Evolutionary conservation across 2,888 invertebrate species (phyloP), one percentile per base, ranked within the genome.

Genomic region (Nemoura dubitans): DNA sequence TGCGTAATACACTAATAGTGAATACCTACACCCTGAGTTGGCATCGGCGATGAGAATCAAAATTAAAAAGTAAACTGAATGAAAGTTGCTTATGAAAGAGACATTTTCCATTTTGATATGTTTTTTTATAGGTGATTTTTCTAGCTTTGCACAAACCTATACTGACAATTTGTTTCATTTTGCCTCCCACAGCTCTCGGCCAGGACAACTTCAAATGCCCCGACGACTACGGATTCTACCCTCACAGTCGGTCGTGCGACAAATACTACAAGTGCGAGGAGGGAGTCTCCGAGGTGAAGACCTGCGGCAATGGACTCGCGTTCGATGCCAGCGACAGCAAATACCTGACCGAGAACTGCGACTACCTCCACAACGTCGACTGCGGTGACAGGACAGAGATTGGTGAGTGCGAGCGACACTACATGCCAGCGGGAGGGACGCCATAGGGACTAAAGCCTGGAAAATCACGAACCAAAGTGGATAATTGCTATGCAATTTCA

Each of bases 221-320:
- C 43, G 97, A 98, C 91, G 97, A 97, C 91, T 97, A 97, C 91
- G 98, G 98, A 43, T 98, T 98, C 94, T 98, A 97, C 93, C 97
- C 98, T 87, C 98, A 98, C 92, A 95, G 95, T 91, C 91, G 93
- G 88, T 97, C 97, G 85, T 98, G 98, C 92, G 98, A 98, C 93
- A 98, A 98, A 92, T 98, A 98, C 93, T 98, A 97, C 97, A 97
- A 98, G 92, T 98, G 98, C 91, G 97, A 98, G 92, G 97, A 97
- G 90, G 96, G 96, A 89, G 95, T 92, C 14, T 95, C 97, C 87
- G 97, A 97, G 90, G 93, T 98, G 89, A 98, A 98, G 92, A 97
- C 97, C 82, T 98, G 98, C 93, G 98, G 98, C 87, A 98, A 98
- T 91, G 98, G 98, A 87, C 94, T 98, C 88, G 98, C 97, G 86